These are phyloP conservation scores for Luperina nickerlii DNA, from an alignment of 2,888 invertebrate species.

Conservation along the genomic window DNA sequence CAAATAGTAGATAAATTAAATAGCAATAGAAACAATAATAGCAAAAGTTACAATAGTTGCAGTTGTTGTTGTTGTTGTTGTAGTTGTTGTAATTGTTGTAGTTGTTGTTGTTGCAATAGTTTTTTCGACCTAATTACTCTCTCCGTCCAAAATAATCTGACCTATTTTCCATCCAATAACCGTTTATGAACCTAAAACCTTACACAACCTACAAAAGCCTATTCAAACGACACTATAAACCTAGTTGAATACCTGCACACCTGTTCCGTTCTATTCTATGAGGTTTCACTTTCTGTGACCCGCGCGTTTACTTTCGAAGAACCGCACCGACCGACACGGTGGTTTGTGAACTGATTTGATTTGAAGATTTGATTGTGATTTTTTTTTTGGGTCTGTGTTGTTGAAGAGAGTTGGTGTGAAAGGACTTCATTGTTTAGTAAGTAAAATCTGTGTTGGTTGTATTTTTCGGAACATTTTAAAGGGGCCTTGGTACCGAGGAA, in stretches of 20 bases:
- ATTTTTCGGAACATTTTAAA: background rate
- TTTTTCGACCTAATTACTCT: no score
- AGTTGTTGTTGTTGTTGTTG: no score
- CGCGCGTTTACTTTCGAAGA: conserved; percentile 51
- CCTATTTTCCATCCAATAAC: background rate
- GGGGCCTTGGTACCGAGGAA: background rate
- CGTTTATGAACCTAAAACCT: background rate
- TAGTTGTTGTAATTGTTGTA: no score
- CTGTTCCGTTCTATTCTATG: conserved; percentile 34
- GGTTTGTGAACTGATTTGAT: conserved; percentile 24
- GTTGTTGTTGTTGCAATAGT: no score
- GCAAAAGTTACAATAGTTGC: no score
- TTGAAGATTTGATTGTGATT: conserved; percentile 26
- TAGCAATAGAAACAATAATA: no score
- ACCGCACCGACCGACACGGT: conserved; percentile 17
- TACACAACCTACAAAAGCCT: conserved; percentile 3
- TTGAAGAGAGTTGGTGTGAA: background rate
- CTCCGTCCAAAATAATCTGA: background rate
- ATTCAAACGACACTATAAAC: conserved; percentile 14
- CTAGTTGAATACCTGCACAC: conserved; percentile 33
- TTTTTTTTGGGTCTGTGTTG: background rate
- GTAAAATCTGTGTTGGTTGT: background rate
- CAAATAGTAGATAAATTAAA: no score
- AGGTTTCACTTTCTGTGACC: conserved; percentile 56
- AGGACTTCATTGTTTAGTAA: background rate